Base-by-base conservation (phyloP, 2,113 vertebrate genomes). In the Scomber colias region DNA sequence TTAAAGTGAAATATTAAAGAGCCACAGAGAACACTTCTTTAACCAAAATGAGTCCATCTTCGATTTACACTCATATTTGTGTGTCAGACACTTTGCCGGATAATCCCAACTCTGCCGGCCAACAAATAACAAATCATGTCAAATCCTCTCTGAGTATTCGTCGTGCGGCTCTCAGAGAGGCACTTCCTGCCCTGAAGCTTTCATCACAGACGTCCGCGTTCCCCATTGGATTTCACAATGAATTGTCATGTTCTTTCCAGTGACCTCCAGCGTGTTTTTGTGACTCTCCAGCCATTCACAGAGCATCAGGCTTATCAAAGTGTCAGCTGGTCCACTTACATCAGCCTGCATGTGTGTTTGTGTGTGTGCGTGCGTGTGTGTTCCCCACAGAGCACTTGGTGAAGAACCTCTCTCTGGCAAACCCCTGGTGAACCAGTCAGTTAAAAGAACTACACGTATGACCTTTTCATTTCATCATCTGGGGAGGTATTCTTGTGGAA, bases 401-500 rank as follows among this genome's bases (percentile, higher is more conserved):
- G 48, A 65, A 76, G 63, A 68, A 59, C 31, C n/a, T 59, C 73
- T 40, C 19, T 60, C 49, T 63, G 46, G 24, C 44, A 75, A 40
- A 24, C 24, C 59, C 48, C 57, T 53, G 46, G 56, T 53, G 59
- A 40, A 70, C 24, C 75, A 63, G 70, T 53, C 70, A 19, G 68
- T 68, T 35, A 35, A 48, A 67, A 68, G 21, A n/a, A 66, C 66
- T 71, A 19, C 27, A 31, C 53, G 63, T 13, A 3, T 45, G 64
- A 85, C 62, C 40, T 73, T 81, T 53, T 82, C 66, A 79, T 10
- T 56, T 63, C 71, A 93, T 99, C 97, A 98, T 95, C 97, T 98
- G 0, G 97, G 97, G 45, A 94, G 93, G 70, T 99, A 99, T 75
- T 97, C 96, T 0, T 95, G 91, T 0, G 98, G 97, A 0, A 99